Percentiles rank a stretch among this genome's conserved stretches.
Evolutionary conservation across 2,113 vertebrate genomes (phyloP).

Genomic region (Eidolon helvum): DNA sequence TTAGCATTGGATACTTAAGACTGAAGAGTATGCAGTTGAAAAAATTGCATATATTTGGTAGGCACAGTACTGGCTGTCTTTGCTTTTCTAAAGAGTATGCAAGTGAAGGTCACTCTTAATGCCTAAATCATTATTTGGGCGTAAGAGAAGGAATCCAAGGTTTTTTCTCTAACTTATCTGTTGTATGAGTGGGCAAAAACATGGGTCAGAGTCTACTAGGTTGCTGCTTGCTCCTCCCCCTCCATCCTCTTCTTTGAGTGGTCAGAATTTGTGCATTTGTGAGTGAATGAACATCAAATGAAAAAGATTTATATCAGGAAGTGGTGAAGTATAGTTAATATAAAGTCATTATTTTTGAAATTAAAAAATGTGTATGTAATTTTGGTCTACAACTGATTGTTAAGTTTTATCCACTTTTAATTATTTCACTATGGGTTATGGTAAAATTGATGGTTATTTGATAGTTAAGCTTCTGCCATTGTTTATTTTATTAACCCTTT

Average conservation of each 20-base stretch:
- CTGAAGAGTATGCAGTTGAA: slow-evolving; percentile 69
- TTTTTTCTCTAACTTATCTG: slow-evolving; percentile 13
- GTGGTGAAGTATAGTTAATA: slow-evolving; percentile 4
- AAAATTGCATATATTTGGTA: slow-evolving; percentile 61
- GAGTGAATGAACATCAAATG: background rate
- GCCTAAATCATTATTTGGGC: slow-evolving; percentile 54
- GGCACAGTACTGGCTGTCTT: slow-evolving; percentile 36
- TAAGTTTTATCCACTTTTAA: slow-evolving; percentile 44
- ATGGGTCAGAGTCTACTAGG: background rate
- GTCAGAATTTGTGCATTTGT: background rate
- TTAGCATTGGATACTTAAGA: slow-evolving; percentile 71
- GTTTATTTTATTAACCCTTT: slow-evolving; percentile 57
- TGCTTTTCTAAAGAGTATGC: slow-evolving; percentile 15
- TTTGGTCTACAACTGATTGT: slow-evolving; percentile 36
- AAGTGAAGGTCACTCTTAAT: slow-evolving; percentile 50
- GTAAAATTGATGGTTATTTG: slow-evolving; percentile 37
- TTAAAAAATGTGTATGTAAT: background rate
- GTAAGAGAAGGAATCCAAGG: slow-evolving; percentile 59
- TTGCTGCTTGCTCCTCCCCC: background rate
- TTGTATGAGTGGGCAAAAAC: background rate
- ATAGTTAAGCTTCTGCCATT: background rate
- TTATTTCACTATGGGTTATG: slow-evolving; percentile 33
- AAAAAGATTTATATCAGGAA: slow-evolving; percentile 40
- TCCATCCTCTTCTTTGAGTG: background rate
- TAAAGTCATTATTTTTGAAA: slow-evolving; percentile 44